These are phyloP conservation scores for Empidonax alnorum DNA, from an alignment of 2,113 vertebrate species.

Conservation along the genomic window DNA sequence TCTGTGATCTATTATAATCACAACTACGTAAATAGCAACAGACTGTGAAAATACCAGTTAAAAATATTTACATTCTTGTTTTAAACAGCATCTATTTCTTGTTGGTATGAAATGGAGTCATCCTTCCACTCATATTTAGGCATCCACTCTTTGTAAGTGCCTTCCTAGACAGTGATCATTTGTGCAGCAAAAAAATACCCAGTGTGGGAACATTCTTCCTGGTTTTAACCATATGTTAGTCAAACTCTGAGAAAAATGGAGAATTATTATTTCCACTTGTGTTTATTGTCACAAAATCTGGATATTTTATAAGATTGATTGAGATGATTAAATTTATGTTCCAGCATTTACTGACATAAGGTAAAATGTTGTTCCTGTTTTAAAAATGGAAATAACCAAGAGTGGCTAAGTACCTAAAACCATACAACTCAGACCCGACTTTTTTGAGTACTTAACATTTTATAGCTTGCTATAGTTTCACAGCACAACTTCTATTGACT, in stretches of 20 bases:
- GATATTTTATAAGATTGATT: not conserved
- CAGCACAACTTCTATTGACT: conserved; percentile 13
- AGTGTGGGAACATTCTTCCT: not conserved
- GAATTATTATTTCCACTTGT: not conserved
- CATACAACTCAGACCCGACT: not conserved
- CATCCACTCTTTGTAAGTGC: not conserved
- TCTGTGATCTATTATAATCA: not conserved
- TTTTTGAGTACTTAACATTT: conserved; percentile 1
- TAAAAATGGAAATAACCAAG: not conserved
- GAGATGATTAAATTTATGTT: not conserved
- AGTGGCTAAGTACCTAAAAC: not conserved
- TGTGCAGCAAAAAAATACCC: not conserved
- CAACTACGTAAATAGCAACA: not conserved
- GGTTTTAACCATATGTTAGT: not conserved
- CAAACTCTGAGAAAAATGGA: not conserved
- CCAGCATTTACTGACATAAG: not conserved
- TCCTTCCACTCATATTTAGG: not conserved
- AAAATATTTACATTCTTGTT: not conserved
- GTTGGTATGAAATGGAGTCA: not conserved
- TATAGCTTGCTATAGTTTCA: not conserved
- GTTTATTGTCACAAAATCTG: not conserved
- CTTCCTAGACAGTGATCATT: not conserved
- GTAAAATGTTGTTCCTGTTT: not conserved
- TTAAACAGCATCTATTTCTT: not conserved
- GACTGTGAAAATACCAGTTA: not conserved